These are phyloP conservation scores for Rafetus swinhoei DNA, from an alignment of 2,113 vertebrate species.

Conservation along the genomic window DNA sequence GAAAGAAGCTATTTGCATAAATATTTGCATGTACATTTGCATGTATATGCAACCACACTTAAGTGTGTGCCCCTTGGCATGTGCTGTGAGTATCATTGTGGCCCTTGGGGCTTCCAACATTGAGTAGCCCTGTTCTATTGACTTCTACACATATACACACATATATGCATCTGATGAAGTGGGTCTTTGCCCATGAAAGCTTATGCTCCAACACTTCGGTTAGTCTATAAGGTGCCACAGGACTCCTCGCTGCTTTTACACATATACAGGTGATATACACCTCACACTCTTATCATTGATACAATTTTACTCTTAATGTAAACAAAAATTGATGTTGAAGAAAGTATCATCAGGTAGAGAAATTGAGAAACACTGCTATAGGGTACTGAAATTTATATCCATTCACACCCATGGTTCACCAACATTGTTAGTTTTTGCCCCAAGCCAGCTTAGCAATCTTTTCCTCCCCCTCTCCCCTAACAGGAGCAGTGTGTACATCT, in stretches of 20 bases:
- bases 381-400: not conserved
- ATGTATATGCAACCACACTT: too few relatives aligned
- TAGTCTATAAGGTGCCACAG: too few relatives aligned
- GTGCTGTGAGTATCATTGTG: too few relatives aligned
- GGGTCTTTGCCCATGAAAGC: too few relatives aligned
- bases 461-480: not conserved
- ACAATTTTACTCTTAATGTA: not conserved
- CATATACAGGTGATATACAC: too few relatives aligned
- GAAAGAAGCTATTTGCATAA: too few relatives aligned
- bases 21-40: too few relatives aligned
- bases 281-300: not conserved
- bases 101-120: too few relatives aligned
- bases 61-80: too few relatives aligned
- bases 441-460: not conserved
- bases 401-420: not conserved
- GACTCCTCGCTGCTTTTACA: not conserved
- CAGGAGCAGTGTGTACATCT: not conserved
- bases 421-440: not conserved
- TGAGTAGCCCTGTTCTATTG: not conserved
- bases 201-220: too few relatives aligned
- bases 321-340: not conserved
- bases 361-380: not conserved
- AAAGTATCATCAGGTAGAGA: not conserved
- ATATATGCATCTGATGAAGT: too few relatives aligned
- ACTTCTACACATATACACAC: too few relatives aligned